Conservation (phyloP, 2,797 vertebrate species). For the Rhincodon typus region DNA sequence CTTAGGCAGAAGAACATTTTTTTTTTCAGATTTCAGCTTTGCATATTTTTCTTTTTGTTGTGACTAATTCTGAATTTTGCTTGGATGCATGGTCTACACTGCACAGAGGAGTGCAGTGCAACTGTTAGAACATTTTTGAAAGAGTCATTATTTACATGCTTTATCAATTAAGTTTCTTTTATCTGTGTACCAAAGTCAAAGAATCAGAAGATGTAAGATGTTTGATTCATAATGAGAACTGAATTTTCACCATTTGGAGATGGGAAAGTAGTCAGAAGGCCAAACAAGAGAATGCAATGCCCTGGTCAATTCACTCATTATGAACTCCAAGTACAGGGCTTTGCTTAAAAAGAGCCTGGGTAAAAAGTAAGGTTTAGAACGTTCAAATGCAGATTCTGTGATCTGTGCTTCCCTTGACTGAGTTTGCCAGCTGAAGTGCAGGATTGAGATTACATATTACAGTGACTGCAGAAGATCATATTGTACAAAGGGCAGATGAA, state of each 20-base stretch:
- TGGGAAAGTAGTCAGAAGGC: neutral
- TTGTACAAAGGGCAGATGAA: neutral
- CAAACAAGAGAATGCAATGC: neutral
- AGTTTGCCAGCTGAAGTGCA: neutral
- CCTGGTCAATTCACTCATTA: neutral
- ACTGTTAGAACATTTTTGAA: neutral
- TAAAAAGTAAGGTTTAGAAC: neutral
- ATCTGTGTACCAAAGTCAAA: neutral
- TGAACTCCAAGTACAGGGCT: neutral
- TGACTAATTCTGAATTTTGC: neutral
- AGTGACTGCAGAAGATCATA: neutral
- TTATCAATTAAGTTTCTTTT: neutral
- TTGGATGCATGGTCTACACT: neutral
- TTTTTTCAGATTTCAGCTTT: neutral
- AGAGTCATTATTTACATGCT: neutral
- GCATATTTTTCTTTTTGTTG: neutral
- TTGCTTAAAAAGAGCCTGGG: neutral
- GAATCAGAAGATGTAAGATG: neutral
- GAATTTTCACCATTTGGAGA: neutral
- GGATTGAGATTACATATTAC: neutral
- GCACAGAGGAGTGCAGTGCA: neutral
- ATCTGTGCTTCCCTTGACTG: neutral
- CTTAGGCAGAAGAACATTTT: no score
- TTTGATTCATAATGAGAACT: neutral
- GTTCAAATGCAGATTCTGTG: neutral